These are phyloP conservation scores for Entomobrya proxima DNA, from an alignment of 2,888 invertebrate genomes.

Conservation along the genomic window DNA sequence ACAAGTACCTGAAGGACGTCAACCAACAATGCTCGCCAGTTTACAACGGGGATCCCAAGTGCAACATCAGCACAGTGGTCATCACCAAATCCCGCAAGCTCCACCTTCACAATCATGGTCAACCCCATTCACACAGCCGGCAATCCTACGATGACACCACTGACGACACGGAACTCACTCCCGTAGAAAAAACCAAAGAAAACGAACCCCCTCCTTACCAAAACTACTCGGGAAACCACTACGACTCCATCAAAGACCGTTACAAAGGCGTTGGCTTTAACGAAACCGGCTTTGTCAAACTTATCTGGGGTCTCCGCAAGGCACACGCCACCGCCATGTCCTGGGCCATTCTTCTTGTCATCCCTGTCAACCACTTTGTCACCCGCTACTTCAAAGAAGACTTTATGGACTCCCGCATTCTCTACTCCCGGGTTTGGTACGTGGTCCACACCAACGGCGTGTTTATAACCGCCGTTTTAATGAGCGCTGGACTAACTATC, in stretches of 20 bases:
- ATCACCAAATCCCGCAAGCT: too few species aligned
- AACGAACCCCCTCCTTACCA: neutral
- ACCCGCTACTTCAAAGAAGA: slow-evolving; percentile 52
- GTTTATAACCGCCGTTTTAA: neutral
- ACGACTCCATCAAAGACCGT: neutral
- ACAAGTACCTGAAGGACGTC: neutral
- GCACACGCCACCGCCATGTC: slow-evolving; percentile 32
- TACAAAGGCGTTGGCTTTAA: slow-evolving; percentile 3
- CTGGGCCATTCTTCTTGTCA: neutral
- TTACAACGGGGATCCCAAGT: neutral
- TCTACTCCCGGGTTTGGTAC: slow-evolving; percentile 30
- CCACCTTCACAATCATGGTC: neutral
- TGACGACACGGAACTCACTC: too few species aligned
- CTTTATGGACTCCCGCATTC: slow-evolving; percentile 23
- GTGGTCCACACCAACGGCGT: slow-evolving; percentile 5
- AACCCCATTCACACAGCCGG: neutral
- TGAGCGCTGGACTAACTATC: neutral
- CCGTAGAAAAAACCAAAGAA: too few species aligned
- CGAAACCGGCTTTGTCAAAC: neutral
- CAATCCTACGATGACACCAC: too few species aligned
- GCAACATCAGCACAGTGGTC: neutral
- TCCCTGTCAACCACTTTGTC: slow-evolving; percentile 30
- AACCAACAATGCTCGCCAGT: neutral
- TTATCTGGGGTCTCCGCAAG: slow-evolving; percentile 18
- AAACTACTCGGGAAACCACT: neutral